Percentiles rank a stretch among this genome's conserved stretches.
Conservation (phyloP, 2,113 vertebrate species). For the Lichenostomus cassidix region DNA sequence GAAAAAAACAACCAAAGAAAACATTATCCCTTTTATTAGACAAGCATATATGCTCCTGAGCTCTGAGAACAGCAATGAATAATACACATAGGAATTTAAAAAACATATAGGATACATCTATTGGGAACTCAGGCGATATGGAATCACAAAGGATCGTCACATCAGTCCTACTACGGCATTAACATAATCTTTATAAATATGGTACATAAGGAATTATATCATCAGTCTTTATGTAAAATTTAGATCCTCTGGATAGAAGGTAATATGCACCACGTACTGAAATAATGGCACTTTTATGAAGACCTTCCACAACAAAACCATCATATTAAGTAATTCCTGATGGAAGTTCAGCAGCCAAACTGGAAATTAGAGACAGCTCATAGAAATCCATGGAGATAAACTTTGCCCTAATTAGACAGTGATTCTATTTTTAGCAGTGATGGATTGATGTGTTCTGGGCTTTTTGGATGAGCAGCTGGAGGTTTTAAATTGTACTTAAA, state of each 20-base stretch:
- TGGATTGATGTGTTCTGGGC: not conserved
- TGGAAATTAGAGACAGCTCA: constrained; percentile 3
- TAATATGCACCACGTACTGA: not conserved
- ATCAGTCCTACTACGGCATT: not conserved
- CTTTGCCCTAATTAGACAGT: not conserved
- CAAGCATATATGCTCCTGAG: not conserved
- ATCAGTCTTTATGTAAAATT: not conserved
- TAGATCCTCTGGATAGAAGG: not conserved
- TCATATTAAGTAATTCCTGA: not conserved
- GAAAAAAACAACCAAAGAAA: not conserved
- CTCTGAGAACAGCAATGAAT: not conserved
- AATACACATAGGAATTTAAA: not conserved
- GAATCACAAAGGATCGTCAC: not conserved
- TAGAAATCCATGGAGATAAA: constrained; percentile 9
- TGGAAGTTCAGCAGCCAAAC: not conserved
- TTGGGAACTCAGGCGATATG: not conserved
- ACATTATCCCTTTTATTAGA: not conserved
- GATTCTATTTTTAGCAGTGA: not conserved
- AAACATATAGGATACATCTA: not conserved
- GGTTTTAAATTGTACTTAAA: not conserved
- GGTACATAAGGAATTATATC: not conserved
- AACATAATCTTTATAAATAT: not conserved
- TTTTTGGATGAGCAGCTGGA: not conserved
- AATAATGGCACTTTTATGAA: not conserved
- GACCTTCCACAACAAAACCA: not conserved